Conservation (phyloP, 53 echinoderm and acorn worm genomes). For the Mesocentrotus franciscanus region DNA sequence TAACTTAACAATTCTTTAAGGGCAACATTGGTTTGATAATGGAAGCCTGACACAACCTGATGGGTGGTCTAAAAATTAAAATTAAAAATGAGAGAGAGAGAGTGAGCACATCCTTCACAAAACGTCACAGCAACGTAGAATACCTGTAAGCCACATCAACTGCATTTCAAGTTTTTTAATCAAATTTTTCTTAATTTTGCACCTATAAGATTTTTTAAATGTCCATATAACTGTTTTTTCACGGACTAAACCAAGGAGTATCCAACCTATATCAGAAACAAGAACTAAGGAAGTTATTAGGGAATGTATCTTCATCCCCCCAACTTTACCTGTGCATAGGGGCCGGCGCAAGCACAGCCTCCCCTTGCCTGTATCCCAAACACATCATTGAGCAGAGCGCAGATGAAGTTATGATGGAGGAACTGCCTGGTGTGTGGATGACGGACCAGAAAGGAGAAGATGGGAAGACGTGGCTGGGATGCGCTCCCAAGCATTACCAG, state of each 20-base stretch:
- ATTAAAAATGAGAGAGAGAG: no score
- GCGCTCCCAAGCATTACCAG: constrained; percentile 83
- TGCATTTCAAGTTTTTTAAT: no score
- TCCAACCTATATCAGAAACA: not conserved
- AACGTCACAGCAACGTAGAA: no score
- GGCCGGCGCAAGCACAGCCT: constrained; percentile 96
- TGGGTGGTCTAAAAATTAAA: no score
- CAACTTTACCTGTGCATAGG: constrained; percentile 90
- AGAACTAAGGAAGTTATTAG: not conserved
- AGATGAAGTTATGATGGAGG: constrained; percentile 93
- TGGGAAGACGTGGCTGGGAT: constrained; percentile 76
- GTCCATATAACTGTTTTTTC: no score
- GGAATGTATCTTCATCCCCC: not conserved
- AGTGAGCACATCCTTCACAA: no score
- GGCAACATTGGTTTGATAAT: no score
- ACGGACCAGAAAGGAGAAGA: constrained; percentile 86
- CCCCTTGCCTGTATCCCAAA: constrained; percentile 96
- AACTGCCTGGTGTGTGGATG: constrained; percentile 86
- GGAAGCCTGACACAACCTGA: no score
- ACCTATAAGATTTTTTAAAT: no score
- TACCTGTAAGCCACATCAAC: no score
- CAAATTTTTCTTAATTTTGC: no score
- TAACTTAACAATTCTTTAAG: no score
- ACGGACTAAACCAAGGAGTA: not conserved
- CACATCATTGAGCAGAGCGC: constrained; percentile 90